A percentile compares a stretch with the other conserved stretches of the same genome.
These are phyloP conservation scores for Drosophila sturtevanti DNA, from an alignment of 1,140 invertebrate genomes.

Conservation along the genomic window DNA sequence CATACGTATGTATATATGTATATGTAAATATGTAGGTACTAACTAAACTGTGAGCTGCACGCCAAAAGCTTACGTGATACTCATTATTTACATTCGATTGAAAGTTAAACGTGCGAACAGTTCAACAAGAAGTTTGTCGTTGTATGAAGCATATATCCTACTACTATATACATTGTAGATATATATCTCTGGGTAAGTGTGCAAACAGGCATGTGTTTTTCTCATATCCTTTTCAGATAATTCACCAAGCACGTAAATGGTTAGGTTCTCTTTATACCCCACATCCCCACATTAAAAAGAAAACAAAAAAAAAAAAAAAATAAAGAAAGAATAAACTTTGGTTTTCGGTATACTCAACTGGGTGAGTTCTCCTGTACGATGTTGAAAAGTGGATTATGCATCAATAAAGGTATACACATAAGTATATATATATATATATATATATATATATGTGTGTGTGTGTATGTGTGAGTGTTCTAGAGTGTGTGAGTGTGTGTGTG, in stretches of 20 bases:
- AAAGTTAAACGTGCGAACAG: slow-evolving; percentile 77
- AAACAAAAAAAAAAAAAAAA: slow-evolving; percentile 9
- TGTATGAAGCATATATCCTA: slow-evolving; percentile 22
- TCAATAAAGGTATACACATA: slow-evolving; percentile 47
- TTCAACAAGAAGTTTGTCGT: slow-evolving; percentile 64
- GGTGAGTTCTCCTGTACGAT: slow-evolving; percentile 32
- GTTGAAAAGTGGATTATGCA: slow-evolving; percentile 68
- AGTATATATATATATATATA: slow-evolving; percentile 1
- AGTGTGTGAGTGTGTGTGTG: slow-evolving; percentile 11
- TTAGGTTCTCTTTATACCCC: slow-evolving; percentile 4
- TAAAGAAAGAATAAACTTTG: slow-evolving; percentile 74
- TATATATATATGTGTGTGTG: slow-evolving; percentile 7
- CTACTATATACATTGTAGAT: slow-evolving; percentile 34
- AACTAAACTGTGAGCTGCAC: slow-evolving; percentile 27
- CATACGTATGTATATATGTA: no score
- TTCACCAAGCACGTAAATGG: slow-evolving; percentile 55
- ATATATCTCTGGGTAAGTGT: slow-evolving; percentile 28
- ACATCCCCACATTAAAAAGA: neutral
- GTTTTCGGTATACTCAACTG: slow-evolving; percentile 40
- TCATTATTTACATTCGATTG: slow-evolving; percentile 81
- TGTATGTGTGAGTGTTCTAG: slow-evolving; percentile 9
- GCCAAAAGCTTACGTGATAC: slow-evolving; percentile 48
- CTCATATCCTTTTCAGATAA: slow-evolving; percentile 37
- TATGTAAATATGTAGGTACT: no score
- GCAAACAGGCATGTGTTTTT: slow-evolving; percentile 5